Evolutionary conservation across 2,113 vertebrate species (phyloP).

Genomic region (Tupaia tana): DNA sequence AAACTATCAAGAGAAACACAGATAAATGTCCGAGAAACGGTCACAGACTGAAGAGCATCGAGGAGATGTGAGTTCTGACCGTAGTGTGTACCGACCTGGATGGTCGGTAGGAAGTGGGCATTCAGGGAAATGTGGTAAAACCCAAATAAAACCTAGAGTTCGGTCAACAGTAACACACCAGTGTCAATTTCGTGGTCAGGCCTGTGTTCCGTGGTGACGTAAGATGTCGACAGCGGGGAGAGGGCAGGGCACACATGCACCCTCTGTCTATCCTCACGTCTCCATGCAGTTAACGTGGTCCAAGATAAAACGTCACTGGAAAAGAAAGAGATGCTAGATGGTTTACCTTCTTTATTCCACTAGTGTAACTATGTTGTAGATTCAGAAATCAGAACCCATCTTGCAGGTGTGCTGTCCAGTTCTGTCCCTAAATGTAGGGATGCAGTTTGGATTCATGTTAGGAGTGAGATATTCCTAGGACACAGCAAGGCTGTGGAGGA

Average conservation of each 20-base stretch:
- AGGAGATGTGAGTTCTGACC: background rate
- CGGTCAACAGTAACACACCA: background rate
- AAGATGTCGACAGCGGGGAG: background rate
- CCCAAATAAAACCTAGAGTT: background rate
- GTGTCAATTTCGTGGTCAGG: background rate
- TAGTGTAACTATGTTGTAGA: conserved; percentile 69
- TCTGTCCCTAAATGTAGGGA: conserved; percentile 65
- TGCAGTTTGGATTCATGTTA: conserved; percentile 70
- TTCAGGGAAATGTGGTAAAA: background rate
- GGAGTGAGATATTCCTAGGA: conserved; percentile 76
- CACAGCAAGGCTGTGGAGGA: conserved; percentile 71
- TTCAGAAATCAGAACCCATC: conserved; percentile 73
- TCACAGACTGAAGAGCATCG: background rate
- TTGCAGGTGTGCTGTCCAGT: conserved; percentile 50
- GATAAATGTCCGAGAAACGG: background rate
- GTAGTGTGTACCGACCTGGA: background rate
- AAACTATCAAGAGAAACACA: background rate
- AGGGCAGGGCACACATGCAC: background rate
- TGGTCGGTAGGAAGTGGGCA: background rate
- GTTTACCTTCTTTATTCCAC: conserved; percentile 81
- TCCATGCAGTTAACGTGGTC: background rate
- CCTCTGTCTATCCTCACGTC: background rate
- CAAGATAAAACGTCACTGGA: background rate
- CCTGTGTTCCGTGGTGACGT: fast-evolving
- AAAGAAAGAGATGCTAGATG: conserved; percentile 34